Conservation (phyloP, 2,797 vertebrate genomes). For the Florisuga fusca region DNA sequence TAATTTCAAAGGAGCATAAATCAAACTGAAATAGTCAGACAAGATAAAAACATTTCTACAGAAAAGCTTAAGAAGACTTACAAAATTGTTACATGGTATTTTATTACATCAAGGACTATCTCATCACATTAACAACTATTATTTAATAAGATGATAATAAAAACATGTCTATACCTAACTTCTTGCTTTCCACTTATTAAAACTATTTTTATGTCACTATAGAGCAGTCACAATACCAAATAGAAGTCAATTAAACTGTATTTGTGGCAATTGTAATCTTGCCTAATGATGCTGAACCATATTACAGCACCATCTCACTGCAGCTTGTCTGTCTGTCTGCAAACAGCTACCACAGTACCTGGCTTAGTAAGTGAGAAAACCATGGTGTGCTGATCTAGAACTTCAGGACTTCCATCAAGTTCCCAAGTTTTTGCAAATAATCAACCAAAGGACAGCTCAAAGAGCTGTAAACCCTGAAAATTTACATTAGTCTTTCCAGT, state of each 20-base stretch:
- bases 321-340: neutral
- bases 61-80: neutral
- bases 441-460: fast-evolving
- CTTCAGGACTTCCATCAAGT: neutral
- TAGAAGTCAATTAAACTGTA: neutral
- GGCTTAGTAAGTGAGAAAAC: neutral
- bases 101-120: neutral
- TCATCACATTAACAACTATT: neutral
- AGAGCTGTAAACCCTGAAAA: neutral
- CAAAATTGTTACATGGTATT: fast-evolving
- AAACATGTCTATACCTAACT: neutral
- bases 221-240: neutral
- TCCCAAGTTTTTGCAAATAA: neutral
- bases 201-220: neutral
- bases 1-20: neutral
- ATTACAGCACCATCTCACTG: neutral
- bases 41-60: neutral
- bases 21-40: neutral
- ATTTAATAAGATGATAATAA: neutral
- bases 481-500: neutral
- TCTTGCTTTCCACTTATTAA: neutral
- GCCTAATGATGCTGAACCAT: neutral
- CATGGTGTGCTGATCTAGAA: fast-evolving
- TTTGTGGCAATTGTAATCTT: neutral
- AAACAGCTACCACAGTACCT: neutral